Evolutionary conservation across 2,113 vertebrate genomes (phyloP), one percentile per base, ranked within the genome.

Genomic region (Vanacampus margaritifer): DNA sequence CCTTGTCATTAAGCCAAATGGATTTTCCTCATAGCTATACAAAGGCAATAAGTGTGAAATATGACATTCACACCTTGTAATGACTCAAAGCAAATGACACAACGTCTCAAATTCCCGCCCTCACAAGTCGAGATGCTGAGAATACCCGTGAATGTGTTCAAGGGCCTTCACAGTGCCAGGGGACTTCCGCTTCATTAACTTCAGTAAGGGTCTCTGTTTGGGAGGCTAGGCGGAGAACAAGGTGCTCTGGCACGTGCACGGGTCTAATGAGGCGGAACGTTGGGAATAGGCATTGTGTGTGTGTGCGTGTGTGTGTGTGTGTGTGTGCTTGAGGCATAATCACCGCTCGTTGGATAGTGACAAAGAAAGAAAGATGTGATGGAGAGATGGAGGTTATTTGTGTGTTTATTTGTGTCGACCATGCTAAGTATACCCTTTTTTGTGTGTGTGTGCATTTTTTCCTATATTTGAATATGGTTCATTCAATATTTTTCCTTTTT

Each of bases 111-210:
- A 39, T 13, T 36, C 1, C 13, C 24, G 59, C 54, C 46, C n/a
- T 63, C 37, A 19, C 24, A 50, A 48, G 41, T 41, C 1, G 5
- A 65, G 12, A 60, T 36, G 19, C 46, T 54, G 21, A 50, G 60
- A 71, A 74, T 67, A 67, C 36, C 50, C 35, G 43, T n/a, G 64
- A 68, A 74, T 51, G 65, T 64, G 72, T 74, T 71, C 65, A 76
- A 73, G 72, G 75, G 72, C 75, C 79, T 57, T 61, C 51, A 54
- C 65, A 66, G 63, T 69, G 53, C 43, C 60, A 13, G 12, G 75
- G 77, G 75, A 71, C 77, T 71, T 79, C 50, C 70, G 72, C 73
- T 79, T 81, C 79, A 84, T 87, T 87, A 83, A 45, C 77, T 76
- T 41, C 36, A 50, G 65, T 67, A 64, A 78, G 73, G 62, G 65